Conservation (phyloP, 2,113 vertebrate species). For the Protomyctophum bolini region DNA sequence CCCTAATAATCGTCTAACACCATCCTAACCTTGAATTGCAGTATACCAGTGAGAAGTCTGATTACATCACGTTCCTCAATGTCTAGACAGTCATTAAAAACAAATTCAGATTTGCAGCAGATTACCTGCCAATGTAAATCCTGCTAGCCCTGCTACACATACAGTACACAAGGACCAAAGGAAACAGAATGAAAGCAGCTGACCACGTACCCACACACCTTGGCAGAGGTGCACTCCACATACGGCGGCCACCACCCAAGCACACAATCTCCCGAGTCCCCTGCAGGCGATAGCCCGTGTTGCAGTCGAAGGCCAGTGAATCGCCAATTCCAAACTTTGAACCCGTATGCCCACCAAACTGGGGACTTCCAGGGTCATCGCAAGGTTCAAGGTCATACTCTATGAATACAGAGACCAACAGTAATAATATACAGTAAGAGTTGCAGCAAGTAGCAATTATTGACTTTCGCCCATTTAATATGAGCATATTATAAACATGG, state of each 20-base stretch:
- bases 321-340: conserved; percentile 76
- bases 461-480: too few species aligned
- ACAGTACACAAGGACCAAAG: conserved; percentile 35
- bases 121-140: conserved; percentile 7
- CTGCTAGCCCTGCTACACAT: neutral
- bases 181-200: conserved; percentile 68
- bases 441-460: too few species aligned
- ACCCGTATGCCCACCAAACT: conserved; percentile 72
- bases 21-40: conserved; percentile 16
- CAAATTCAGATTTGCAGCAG: conserved; percentile 10
- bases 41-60: conserved; percentile 3
- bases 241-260: conserved; percentile 79
- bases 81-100: neutral
- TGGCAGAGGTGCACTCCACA: conserved; percentile 83
- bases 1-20: conserved; percentile 15
- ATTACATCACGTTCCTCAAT: conserved; percentile 1
- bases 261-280: conserved; percentile 73
- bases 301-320: conserved; percentile 71
- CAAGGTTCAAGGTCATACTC: conserved; percentile 81
- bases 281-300: conserved; percentile 79
- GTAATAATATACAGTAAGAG: too few species aligned
- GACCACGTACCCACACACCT: conserved; percentile 85
- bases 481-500: neutral
- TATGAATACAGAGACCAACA: conserved; percentile 36
- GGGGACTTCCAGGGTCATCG: conserved; percentile 73